Evolutionary conservation across 2,888 invertebrate genomes (phyloP), one percentile per base, ranked within the genome.

Genomic region (Ariolimax columbianus): DNA sequence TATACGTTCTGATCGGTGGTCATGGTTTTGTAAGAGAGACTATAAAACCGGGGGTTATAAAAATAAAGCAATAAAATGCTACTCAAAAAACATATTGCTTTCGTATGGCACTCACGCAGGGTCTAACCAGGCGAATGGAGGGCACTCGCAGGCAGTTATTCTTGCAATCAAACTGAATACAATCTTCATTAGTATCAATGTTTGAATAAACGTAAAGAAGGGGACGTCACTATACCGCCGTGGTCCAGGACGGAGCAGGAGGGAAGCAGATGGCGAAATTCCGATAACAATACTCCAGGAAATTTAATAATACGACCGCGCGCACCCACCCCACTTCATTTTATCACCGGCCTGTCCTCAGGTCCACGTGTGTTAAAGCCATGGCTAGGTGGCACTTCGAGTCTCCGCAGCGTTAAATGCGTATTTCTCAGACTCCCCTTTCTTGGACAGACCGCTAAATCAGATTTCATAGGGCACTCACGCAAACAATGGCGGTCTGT

Each of bases 221-320:
- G 72, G 43, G 75, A 40, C 55, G 80, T 66, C 70, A 80, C 70
- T 80, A 17, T 70, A 19, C 55, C 66, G 82, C 19, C 66, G 55
- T 9, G 40, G 40, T 36, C 30, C 19, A 33, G 36, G 36, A 3
- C 23, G 63, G 55, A 77, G 77, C 82, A 82, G 82, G 75, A 82
- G 82, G 77, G 82, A 43, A 82, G 75, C 82, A 82, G 82, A 82
- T 82, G 82, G 82, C 82, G 43, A 51, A 75, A 82, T 82, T 59
- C 82, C 82, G 82, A 73, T 73, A 82, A 82, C 82, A 82, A 82
- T 82, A 47, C 75, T 77, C 82, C 40, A 77, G 86, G 38, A 86
- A 86, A 86, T 86, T 83, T 86, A 86, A 86, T 86, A 78, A 86
- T 55, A 72, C 83, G 68, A 36, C 82, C 70, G 19, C 26, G 66